Percentiles rank a stretch among this genome's conserved stretches.
These are phyloP conservation scores for silkworm (Bombyx mori) DNA, from an alignment of 1,140 invertebrate genomes.

Conservation along the genomic window ASM3026992v2 NC_085116.1:8546501-8547000, in stretches of 20 bases:
- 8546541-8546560: constrained; percentile 38
- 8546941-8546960: constrained; percentile 18
- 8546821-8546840: too few species aligned
- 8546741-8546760: too few species aligned
- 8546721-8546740: too few species aligned
- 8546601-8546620: constrained; percentile 29
- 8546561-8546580: constrained; percentile 23
- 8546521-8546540: constrained; percentile 36
- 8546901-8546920: too few species aligned
- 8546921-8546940: too few species aligned
- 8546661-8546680: constrained; percentile 3
- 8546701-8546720: too few species aligned
- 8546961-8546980: constrained; percentile 29
- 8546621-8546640: constrained; percentile 21
- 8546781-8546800: too few species aligned
- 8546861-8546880: too few species aligned
- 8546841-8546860: too few species aligned
- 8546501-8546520: constrained; percentile 43
- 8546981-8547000: constrained; percentile 40
- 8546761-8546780: too few species aligned
- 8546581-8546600: constrained; percentile 8
- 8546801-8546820: too few species aligned
- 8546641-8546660: constrained; percentile 9
- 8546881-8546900: too few species aligned
- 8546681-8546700: not conserved